Conservation (phyloP, 2,797 vertebrate genomes). For the Ambastaia sidthimunki region DNA sequence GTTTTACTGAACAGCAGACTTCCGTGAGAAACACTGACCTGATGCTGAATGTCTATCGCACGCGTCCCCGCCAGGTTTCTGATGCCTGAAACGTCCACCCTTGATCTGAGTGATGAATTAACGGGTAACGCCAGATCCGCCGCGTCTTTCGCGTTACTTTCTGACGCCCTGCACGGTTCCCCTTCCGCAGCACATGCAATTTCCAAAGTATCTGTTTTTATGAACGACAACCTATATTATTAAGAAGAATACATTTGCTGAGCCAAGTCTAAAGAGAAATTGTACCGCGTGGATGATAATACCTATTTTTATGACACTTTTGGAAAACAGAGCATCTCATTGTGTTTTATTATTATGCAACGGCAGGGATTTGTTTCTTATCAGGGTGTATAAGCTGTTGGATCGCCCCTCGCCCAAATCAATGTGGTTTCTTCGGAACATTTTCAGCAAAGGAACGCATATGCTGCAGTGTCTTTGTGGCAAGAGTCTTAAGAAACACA, state of each 20-base stretch:
- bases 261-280: conserved; percentile 87
- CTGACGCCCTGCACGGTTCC: conserved; percentile 80
- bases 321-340: conserved; percentile 94
- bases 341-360: conserved; percentile 94
- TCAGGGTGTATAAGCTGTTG: conserved; percentile 99
- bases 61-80: conserved; percentile 90
- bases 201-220: conserved; percentile 80
- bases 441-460: conserved; percentile 99
- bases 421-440: conserved; percentile 99
- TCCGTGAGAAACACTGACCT: conserved; percentile 47
- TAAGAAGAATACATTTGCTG: conserved; percentile 82
- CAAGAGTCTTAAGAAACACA: conserved; percentile 99
- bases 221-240: conserved; percentile 83
- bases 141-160: conserved; percentile 88
- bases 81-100: conserved; percentile 95
- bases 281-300: conserved; percentile 82
- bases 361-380: conserved; percentile 96
- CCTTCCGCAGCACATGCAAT: conserved; percentile 90
- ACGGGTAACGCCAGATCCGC: conserved; percentile 89
- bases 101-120: conserved; percentile 90
- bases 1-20: conserved; percentile 63
- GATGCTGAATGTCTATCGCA: conserved; percentile 72
- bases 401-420: conserved; percentile 99
- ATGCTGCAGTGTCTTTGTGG: conserved; percentile 99
- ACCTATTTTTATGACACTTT: conserved; percentile 92